Conservation (phyloP, 2,888 invertebrate genomes). For the Steinernema hermaphroditum region DNA sequence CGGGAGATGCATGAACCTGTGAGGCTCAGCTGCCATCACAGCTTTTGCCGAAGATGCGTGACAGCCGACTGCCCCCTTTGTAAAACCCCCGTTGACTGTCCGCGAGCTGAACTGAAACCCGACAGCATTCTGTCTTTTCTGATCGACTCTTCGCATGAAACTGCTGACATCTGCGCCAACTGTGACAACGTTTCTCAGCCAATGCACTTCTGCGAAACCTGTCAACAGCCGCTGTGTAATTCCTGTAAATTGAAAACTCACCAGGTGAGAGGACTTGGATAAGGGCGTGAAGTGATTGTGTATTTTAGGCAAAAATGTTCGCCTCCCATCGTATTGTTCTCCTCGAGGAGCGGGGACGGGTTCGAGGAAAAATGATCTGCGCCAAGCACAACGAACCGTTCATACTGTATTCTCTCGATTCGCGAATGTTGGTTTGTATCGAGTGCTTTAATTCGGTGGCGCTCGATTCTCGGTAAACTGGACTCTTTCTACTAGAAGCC, state of each 20-base stretch:
- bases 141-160: conserved; percentile 76
- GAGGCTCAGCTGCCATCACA: conserved; percentile 58
- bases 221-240: conserved; percentile 77
- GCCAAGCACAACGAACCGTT: conserved; percentile 76
- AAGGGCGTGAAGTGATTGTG: background rate
- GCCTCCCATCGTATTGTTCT: conserved; percentile 76
- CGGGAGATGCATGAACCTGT: conserved; percentile 54
- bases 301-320: conserved; percentile 75
- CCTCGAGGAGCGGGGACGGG: conserved; percentile 70
- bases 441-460: conserved; percentile 76
- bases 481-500: background rate
- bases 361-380: conserved; percentile 69
- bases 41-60: conserved; percentile 56
- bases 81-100: conserved; percentile 29
- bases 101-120: conserved; percentile 17
- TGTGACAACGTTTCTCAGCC: conserved; percentile 74
- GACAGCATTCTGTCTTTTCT: conserved; percentile 76
- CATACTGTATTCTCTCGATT: conserved; percentile 77
- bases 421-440: conserved; percentile 77
- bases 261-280: conserved; percentile 63
- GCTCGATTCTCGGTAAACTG: conserved; percentile 47
- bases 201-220: conserved; percentile 81
- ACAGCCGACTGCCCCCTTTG: conserved; percentile 40
- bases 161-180: conserved; percentile 78
- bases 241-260: conserved; percentile 77